Conservation (phyloP, 2,888 invertebrate species). For the Boloria selene region DNA sequence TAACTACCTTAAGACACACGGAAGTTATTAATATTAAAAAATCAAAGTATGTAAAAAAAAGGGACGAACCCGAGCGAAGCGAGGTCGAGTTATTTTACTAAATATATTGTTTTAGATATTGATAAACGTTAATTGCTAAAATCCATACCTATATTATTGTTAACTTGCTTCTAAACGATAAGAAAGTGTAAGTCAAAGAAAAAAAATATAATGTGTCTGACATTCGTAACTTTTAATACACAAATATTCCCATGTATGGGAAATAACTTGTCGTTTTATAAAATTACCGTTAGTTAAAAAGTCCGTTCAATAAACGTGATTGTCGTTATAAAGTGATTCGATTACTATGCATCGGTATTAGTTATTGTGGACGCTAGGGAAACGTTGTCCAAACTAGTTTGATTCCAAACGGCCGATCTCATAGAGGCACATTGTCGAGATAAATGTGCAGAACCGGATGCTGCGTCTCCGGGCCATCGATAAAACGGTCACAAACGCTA, state of each 20-base stretch:
- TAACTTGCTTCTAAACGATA: not conserved
- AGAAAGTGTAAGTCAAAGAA: slow-evolving; percentile 3
- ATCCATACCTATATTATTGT: too few species aligned
- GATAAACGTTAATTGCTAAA: too few species aligned
- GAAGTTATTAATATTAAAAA: too few species aligned
- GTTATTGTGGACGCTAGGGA: slow-evolving; percentile 60
- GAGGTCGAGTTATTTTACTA: too few species aligned
- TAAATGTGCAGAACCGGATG: slow-evolving; percentile 79
- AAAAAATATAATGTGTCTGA: not conserved
- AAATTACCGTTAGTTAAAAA: slow-evolving; percentile 56
- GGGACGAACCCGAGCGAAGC: too few species aligned
- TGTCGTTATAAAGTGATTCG: slow-evolving; percentile 71
- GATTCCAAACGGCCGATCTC: slow-evolving; percentile 66
- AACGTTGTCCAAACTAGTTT: slow-evolving; percentile 75
- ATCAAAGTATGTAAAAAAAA: too few species aligned
- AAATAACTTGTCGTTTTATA: slow-evolving; percentile 34
- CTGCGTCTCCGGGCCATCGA: slow-evolving; percentile 71
- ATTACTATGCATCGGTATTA: slow-evolving; percentile 69
- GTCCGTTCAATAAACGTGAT: slow-evolving; percentile 65
- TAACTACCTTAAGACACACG: too few species aligned
- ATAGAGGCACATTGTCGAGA: slow-evolving; percentile 72
- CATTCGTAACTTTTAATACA: not conserved
- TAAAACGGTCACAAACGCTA: slow-evolving; percentile 72
- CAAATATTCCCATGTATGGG: slow-evolving; percentile 38
- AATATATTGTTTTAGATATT: too few species aligned